Evolutionary conservation across 2,797 vertebrate genomes (phyloP), one percentile per base, ranked within the genome.

Genomic region (Acropternis orthonyx): DNA sequence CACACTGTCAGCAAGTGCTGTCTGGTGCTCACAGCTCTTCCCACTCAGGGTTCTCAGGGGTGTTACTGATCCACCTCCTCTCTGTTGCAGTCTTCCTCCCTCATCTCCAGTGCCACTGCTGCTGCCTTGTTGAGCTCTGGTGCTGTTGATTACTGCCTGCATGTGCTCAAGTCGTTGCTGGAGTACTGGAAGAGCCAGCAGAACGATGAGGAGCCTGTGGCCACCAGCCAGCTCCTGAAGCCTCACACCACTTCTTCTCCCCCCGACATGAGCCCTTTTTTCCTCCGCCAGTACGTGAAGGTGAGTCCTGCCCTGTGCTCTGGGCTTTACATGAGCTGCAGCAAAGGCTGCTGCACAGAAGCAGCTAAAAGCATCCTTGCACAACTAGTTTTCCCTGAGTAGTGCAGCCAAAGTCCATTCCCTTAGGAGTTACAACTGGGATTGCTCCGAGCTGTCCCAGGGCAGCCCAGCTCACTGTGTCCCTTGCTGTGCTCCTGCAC

Each of bases 181-280:
- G 99, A 99, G 82, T 99, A 99, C 92, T 99, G 99, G 99, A 99
- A 99, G 97, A 98, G 98, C 92, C 99, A 99, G 65, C 99, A 99
- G 98, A 99, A 98, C 0, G 99, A 99, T 1, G 99, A 99, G 95
- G 99, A 99, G 92, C 99, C 99, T 0, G 98, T 98, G 43, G 98
- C 99, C 55, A 93, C 98, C 93, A 99, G 99, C 97, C 99, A 99
- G 95, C 98, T 99, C 76, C 98, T 99, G 74, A 99, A 99, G 71
- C 99, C 99, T 34, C 99, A 99, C 97, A 99, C 99, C 4, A 98
- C 99, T 4, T 98, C 99, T 32, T 99, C 99, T 46, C 99, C 99
- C 3, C 99, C 99, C 1, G 99, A 99, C 96, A 99, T 99, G 99
- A 99, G 99, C 94, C 99, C 99, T 2, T 99, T 99, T 94, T 99